These are phyloP conservation scores for Numenius arquata DNA, from an alignment of 2,113 vertebrate genomes.

Conservation along the genomic window DNA sequence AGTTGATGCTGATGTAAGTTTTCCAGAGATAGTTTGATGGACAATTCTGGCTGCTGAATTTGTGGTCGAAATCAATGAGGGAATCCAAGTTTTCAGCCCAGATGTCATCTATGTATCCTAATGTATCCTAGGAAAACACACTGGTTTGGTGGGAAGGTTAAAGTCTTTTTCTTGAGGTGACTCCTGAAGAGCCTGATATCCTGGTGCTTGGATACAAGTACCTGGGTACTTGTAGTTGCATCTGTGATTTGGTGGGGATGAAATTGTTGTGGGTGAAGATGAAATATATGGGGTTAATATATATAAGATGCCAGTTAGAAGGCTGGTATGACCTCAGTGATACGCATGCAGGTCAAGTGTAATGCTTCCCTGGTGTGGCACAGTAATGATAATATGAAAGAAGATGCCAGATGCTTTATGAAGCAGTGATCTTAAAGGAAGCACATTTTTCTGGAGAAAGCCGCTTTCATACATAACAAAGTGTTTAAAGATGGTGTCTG, in stretches of 20 bases:
- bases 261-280: not conserved
- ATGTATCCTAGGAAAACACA: not conserved
- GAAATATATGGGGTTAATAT: not conserved
- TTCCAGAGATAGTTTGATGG: slow-evolving; percentile 44
- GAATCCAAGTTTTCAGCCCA: not conserved
- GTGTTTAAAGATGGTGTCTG: not conserved
- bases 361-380: not conserved
- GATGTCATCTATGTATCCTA: not conserved
- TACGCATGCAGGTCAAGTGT: not conserved
- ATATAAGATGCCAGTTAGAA: not conserved
- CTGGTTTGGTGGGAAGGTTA: not conserved
- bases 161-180: not conserved
- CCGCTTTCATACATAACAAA: not conserved
- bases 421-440: not conserved
- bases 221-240: not conserved
- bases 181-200: not conserved
- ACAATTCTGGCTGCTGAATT: not conserved
- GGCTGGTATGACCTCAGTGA: not conserved
- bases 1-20: slow-evolving; percentile 58
- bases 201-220: not conserved
- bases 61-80: slow-evolving; percentile 13
- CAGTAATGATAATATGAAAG: not conserved
- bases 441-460: not conserved
- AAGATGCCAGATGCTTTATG: not conserved
- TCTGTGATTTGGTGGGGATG: not conserved